Percentiles rank a stretch among this genome's conserved stretches.
Conservation (phyloP, 2,113 vertebrate species). For the Cryptoleucopteryx plumbea region DNA sequence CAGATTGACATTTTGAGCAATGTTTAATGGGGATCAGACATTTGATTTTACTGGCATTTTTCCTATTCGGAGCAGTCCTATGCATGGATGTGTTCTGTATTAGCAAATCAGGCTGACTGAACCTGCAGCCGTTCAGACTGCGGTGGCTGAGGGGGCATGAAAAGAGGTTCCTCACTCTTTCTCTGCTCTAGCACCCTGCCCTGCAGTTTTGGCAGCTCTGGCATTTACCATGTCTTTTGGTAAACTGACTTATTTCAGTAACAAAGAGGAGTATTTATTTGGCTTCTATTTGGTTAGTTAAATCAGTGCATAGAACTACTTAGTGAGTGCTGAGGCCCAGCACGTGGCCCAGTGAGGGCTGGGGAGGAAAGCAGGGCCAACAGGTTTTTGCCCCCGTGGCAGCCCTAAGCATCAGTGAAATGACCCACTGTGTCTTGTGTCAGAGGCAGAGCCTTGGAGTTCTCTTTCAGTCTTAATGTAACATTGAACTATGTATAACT, state of each 20-base stretch:
- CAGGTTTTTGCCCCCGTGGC: fast-evolving
- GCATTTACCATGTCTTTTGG: not conserved
- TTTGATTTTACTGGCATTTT: not conserved
- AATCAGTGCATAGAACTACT: not conserved
- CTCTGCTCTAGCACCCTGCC: not conserved
- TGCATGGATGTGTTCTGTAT: not conserved
- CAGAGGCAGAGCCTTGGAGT: not conserved
- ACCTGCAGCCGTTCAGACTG: not conserved
- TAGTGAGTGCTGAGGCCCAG: not conserved
- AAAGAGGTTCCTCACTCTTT: not conserved
- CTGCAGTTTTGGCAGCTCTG: not conserved
- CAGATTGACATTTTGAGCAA: not conserved
- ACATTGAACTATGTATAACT: not conserved
- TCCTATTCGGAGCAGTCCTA: not conserved
- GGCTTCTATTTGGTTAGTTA: not conserved
- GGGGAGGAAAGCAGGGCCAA: not conserved
- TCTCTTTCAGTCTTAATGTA: not conserved
- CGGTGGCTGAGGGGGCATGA: not conserved
- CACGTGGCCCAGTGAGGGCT: fast-evolving
- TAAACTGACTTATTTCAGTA: not conserved
- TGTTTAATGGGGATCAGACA: not conserved
- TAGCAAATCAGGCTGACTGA: not conserved
- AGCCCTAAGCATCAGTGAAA: not conserved
- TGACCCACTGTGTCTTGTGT: not conserved
- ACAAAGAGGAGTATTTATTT: not conserved